These are phyloP conservation scores for Nylanderia fulva DNA, from an alignment of 1,140 invertebrate genomes.

Conservation along the genomic window DNA sequence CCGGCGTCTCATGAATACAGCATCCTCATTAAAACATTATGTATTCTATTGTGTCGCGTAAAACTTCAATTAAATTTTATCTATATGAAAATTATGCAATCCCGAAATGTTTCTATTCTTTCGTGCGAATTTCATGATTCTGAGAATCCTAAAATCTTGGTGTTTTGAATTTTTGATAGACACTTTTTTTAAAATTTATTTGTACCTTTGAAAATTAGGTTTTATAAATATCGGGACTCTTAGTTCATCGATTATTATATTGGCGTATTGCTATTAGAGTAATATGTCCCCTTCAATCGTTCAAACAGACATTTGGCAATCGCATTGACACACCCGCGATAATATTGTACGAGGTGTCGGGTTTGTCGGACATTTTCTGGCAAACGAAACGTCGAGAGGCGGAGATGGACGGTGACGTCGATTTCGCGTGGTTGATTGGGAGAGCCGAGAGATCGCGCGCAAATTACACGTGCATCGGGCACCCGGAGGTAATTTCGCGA, in stretches of 20 bases:
- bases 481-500: conserved; percentile 39
- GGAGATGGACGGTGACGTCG: not conserved
- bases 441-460: conserved; percentile 25
- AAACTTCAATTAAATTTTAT: not conserved
- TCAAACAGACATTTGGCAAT: conserved; percentile 39
- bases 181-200: not conserved
- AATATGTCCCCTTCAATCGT: conserved; percentile 40
- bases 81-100: not conserved
- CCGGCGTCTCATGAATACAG: not conserved
- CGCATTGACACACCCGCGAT: not conserved
- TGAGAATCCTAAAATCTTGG: not conserved
- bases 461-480: not conserved
- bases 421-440: conserved; percentile 44
- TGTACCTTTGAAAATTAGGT: not conserved
- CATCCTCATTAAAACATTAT: not conserved
- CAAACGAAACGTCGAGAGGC: not conserved
- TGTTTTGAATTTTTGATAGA: not conserved
- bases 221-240: not conserved
- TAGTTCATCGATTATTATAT: conserved; percentile 37
- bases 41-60: not conserved
- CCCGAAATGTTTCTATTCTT: not conserved
- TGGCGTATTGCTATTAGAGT: not conserved
- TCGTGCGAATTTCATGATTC: not conserved
- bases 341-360: not conserved
- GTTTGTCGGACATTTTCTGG: conserved; percentile 18